These are phyloP conservation scores for Poecile montanus DNA, from an alignment of 2,797 vertebrate genomes.

Conservation along the genomic window DNA sequence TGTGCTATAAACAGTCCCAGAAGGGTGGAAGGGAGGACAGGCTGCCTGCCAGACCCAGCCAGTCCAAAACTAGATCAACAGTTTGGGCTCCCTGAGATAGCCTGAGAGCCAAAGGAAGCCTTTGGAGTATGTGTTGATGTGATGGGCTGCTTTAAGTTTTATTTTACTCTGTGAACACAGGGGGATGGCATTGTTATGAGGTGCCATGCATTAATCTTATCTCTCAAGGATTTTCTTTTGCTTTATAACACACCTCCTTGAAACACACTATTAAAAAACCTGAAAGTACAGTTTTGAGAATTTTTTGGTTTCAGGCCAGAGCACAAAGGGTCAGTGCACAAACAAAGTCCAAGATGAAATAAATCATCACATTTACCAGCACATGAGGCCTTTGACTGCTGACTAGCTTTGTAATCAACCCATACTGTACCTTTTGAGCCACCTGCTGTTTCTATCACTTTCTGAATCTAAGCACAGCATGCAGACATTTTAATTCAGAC, in stretches of 20 bases:
- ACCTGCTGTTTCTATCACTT: conserved; percentile 16
- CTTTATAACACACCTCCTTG: fast-evolving
- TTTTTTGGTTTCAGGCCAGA: neutral
- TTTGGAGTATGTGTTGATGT: neutral
- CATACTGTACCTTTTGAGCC: neutral
- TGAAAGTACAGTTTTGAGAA: neutral
- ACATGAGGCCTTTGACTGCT: neutral
- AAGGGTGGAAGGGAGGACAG: neutral
- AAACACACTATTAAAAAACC: neutral
- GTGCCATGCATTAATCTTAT: neutral
- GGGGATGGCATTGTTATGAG: neutral
- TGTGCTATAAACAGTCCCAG: neutral
- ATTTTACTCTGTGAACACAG: neutral
- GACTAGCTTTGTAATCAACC: conserved; percentile 6
- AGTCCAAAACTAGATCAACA: neutral
- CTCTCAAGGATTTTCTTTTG: neutral
- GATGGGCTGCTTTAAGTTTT: neutral
- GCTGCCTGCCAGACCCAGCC: neutral
- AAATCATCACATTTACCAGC: neutral
- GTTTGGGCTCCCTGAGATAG: neutral
- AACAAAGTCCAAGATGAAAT: neutral
- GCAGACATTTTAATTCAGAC: conserved; percentile 18
- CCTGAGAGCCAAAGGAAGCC: neutral
- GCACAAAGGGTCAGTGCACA: neutral
- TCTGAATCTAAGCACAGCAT: conserved; percentile 43